Percentiles rank a stretch among this genome's conserved stretches.
phyloP scores from a whole-genome alignment of 2,113 vertebrate genomes.

The Gallinago media region DNA sequence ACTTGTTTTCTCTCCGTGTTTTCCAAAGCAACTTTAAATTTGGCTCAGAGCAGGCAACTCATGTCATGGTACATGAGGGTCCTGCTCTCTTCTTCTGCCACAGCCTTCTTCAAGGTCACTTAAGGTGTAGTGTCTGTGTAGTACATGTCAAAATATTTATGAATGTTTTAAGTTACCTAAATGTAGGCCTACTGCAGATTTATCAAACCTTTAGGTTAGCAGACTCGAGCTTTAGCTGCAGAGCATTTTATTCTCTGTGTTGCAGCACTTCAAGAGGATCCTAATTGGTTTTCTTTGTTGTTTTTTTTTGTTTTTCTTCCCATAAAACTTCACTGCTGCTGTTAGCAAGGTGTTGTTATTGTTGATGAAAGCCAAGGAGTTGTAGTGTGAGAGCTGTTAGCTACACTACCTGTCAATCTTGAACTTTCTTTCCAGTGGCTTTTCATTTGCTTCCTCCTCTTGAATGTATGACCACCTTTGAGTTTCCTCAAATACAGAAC shows the following conservation, averaged over 20 bases:
- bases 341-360: fast-evolving
- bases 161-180: background rate
- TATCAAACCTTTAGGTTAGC: background rate
- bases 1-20: background rate
- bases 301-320: background rate
- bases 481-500: background rate
- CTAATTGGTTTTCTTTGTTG: background rate
- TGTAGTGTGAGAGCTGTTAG: fast-evolving
- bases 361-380: background rate
- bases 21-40: background rate
- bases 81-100: background rate
- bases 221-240: fast-evolving
- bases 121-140: fast-evolving
- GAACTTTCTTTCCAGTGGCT: background rate
- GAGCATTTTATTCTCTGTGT: background rate
- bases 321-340: background rate
- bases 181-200: background rate
- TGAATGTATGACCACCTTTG: fast-evolving
- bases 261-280: background rate
- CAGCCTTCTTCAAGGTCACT: background rate
- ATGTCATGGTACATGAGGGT: background rate
- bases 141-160: background rate
- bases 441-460: background rate
- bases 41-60: background rate
- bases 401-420: background rate